Evolutionary conservation across 2,797 vertebrate species (phyloP).

Genomic region (Anomalospiza imberbis): DNA sequence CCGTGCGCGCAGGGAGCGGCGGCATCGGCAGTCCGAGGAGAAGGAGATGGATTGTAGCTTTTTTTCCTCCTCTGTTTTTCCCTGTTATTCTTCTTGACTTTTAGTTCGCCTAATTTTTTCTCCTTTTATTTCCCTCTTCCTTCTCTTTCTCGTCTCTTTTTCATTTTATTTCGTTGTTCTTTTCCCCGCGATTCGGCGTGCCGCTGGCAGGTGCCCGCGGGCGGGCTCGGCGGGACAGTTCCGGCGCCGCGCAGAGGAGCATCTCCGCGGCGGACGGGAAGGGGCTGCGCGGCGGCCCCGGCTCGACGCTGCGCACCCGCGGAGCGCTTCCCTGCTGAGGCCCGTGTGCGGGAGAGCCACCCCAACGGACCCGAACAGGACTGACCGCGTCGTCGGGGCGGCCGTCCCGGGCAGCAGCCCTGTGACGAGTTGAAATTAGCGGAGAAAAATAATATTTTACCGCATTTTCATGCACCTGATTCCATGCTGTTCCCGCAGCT

Average conservation of each 20-base stretch:
- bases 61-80: neutral
- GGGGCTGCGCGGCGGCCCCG: neutral
- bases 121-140: neutral
- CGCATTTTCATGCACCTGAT: neutral
- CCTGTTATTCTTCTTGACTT: neutral
- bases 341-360: accelerated
- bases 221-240: neutral
- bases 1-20: neutral
- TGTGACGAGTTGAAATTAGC: neutral
- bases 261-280: neutral
- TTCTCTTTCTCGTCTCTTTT: neutral
- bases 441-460: neutral
- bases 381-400: no score
- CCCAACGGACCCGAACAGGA: no score
- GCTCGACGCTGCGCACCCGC: neutral
- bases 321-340: neutral
- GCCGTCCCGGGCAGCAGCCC: neutral
- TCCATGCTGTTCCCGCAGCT: neutral
- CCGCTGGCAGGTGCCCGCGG: neutral
- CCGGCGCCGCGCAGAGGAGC: neutral
- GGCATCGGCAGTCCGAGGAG: neutral
- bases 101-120: neutral
- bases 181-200: neutral
- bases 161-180: neutral
- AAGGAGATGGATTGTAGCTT: neutral